A percentile compares a stretch with the other conserved stretches of the same genome.
Evolutionary conservation across 2,888 invertebrate genomes (phyloP).

Genomic region (Papilio protenor): DNA sequence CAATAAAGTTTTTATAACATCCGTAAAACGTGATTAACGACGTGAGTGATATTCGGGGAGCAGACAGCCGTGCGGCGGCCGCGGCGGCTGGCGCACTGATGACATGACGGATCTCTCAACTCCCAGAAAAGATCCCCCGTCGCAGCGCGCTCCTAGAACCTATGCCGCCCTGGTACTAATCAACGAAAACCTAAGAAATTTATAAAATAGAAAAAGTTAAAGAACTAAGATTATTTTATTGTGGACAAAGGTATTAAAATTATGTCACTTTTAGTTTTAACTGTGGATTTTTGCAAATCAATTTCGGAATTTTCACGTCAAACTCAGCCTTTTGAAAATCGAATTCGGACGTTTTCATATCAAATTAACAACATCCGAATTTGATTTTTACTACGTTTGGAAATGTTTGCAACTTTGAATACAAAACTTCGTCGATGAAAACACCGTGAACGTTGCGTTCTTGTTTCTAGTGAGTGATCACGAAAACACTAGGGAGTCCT

Average conservation of each 20-base stretch:
- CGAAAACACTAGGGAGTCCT: conserved; percentile 5
- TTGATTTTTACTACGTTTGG: too few species aligned
- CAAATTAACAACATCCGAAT: too few species aligned
- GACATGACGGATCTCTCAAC: conserved; percentile 46
- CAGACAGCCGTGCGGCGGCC: conserved; percentile 62
- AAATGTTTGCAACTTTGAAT: background rate
- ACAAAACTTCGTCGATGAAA: background rate
- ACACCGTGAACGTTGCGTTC: background rate
- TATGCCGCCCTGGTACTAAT: conserved; percentile 24
- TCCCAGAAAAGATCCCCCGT: conserved; percentile 12
- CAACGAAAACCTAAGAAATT: background rate
- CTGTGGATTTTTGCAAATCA: background rate
- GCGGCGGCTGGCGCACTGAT: conserved; percentile 71
- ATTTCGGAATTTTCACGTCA: background rate
- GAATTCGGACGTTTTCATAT: background rate
- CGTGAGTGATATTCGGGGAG: conserved; percentile 60
- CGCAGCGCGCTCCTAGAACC: conserved; percentile 47
- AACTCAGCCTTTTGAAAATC: background rate
- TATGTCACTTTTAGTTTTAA: background rate
- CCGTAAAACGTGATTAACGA: conserved; percentile 72
- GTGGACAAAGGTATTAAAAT: too few species aligned
- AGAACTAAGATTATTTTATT: background rate
- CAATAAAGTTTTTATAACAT: conserved; percentile 65
- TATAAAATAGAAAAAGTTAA: background rate
- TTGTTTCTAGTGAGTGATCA: background rate